phyloP scores from a whole-genome alignment of 2,113 vertebrate species.

The Tauraco erythrolophus region DNA sequence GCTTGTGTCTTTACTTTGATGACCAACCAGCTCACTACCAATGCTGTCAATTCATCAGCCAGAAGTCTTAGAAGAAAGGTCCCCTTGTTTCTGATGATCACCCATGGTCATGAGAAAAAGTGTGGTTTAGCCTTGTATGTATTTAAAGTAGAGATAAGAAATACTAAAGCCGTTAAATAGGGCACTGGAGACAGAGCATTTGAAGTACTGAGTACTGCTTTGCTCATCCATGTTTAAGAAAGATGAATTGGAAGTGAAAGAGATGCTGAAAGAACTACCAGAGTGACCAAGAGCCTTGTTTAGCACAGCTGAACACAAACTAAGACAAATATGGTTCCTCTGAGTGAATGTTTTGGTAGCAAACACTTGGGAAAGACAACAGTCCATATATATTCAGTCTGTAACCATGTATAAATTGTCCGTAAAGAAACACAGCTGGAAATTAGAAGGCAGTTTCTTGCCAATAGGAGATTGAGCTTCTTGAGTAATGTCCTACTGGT shows the following conservation, averaged over 20 bases:
- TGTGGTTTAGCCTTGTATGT: not conserved
- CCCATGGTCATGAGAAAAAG: not conserved
- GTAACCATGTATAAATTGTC: not conserved
- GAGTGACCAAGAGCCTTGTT: not conserved
- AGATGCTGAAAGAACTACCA: not conserved
- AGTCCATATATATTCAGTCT: not conserved
- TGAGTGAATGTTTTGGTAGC: not conserved
- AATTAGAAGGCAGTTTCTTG: not conserved
- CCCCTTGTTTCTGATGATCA: not conserved
- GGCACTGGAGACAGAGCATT: not conserved
- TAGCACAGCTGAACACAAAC: not conserved
- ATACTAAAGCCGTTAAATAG: not conserved
- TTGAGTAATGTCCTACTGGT: not conserved
- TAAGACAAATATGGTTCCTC: not conserved
- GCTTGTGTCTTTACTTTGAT: not conserved
- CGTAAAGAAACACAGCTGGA: not conserved
- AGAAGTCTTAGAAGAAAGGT: not conserved
- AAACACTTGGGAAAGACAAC: not conserved
- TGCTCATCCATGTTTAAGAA: not conserved
- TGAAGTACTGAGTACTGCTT: not conserved
- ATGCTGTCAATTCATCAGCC: not conserved
- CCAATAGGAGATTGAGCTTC: not conserved
- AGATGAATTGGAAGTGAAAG: not conserved
- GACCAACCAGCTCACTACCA: not conserved
- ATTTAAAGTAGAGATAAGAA: not conserved